Conservation (phyloP, 2,888 invertebrate genomes). For the Oxytorus armatus region DNA sequence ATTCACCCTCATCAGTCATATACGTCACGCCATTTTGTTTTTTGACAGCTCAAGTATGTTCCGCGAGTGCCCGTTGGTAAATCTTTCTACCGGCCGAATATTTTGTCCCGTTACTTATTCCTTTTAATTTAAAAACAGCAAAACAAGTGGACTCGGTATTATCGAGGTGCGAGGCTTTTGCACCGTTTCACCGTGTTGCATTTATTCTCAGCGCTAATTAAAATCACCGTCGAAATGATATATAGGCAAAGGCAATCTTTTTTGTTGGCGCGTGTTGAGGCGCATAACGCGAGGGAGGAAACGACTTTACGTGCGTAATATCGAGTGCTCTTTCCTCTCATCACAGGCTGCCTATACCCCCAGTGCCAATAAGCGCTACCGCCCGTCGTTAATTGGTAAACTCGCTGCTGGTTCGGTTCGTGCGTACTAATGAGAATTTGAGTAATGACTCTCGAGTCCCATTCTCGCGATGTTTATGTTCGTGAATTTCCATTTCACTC, state of each 20-base stretch:
- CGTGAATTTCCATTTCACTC: constrained; percentile 73
- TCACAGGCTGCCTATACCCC: constrained; percentile 4
- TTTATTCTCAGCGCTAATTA: constrained; percentile 58
- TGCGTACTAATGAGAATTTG: constrained; percentile 81
- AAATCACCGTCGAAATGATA: constrained; percentile 44
- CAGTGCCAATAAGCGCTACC: constrained; percentile 53
- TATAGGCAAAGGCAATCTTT: constrained; percentile 40
- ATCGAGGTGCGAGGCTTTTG: constrained; percentile 17
- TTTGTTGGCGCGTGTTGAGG: constrained; percentile 25
- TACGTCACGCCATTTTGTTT: constrained; percentile 31
- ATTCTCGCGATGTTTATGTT: constrained; percentile 69
- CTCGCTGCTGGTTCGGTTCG: constrained; percentile 77
- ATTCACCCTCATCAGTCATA: constrained; percentile 23
- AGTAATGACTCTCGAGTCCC: constrained; percentile 79
- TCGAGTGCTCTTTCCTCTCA: constrained; percentile 38
- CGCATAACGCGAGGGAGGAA: constrained; percentile 13
- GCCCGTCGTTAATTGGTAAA: constrained; percentile 81
- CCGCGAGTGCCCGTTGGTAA: constrained; percentile 3
- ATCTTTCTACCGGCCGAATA: constrained; percentile 24
- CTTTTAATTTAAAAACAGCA: background rate
- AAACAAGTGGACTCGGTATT: background rate
- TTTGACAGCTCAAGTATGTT: constrained; percentile 34
- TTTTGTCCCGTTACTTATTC: background rate
- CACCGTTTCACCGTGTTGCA: constrained; percentile 8
- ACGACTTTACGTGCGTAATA: constrained; percentile 57